A percentile compares a stretch with the other conserved stretches of the same genome.
These are phyloP conservation scores for Caenorhabditis wallacei DNA, from an alignment of 2,888 invertebrate species.

Conservation along the genomic window DNA sequence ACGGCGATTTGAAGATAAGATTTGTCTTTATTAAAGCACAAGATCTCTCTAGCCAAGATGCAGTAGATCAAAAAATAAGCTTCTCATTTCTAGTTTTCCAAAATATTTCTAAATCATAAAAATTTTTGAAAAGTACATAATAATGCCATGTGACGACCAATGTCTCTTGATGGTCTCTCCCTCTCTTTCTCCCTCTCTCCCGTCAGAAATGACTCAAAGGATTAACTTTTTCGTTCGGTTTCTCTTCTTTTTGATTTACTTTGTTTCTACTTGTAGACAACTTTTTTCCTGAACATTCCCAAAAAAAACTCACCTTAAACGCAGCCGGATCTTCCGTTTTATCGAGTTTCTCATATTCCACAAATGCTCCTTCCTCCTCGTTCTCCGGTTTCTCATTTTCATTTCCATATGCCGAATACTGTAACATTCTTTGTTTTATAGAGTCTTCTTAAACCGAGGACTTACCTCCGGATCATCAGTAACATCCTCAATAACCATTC, in stretches of 20 bases:
- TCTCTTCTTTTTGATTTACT: conserved; percentile 3
- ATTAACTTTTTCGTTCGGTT: conserved; percentile 8
- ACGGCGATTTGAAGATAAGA: no score
- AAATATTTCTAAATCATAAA: background rate
- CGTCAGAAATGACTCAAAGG: conserved; percentile 28
- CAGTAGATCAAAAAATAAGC: no score
- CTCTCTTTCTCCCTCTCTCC: background rate
- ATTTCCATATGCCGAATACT: conserved; percentile 72
- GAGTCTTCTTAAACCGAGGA: no score
- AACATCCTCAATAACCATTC: conserved; percentile 78
- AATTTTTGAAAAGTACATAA: background rate
- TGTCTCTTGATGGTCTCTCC: background rate
- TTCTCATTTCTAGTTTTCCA: no score
- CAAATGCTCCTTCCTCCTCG: conserved; percentile 75
- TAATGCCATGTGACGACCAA: conserved; percentile 13
- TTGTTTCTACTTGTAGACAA: background rate
- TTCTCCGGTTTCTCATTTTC: conserved; percentile 65
- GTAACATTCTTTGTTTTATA: conserved; percentile 22
- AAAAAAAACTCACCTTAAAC: conserved; percentile 30
- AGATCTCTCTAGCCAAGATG: no score
- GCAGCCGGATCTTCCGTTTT: conserved; percentile 60
- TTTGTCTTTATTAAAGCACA: no score
- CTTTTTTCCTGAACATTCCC: background rate
- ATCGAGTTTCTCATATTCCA: conserved; percentile 76
- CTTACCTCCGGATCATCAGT: conserved; percentile 77